These are phyloP conservation scores for Nasonovia ribisnigri DNA, from an alignment of 2,888 invertebrate species.

Conservation along the genomic window DNA sequence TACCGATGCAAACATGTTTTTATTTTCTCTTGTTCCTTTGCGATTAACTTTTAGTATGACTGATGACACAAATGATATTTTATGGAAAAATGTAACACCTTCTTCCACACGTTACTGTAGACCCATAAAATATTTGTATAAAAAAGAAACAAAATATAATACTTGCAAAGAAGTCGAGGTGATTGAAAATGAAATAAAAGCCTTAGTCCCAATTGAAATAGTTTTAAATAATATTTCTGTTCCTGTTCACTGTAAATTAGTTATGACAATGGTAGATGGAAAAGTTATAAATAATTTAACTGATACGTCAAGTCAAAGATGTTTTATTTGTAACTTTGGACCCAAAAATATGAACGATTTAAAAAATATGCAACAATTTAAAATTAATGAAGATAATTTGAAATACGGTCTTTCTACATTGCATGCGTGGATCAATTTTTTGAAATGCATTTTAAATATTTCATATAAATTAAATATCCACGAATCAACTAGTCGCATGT, in stretches of 20 bases:
- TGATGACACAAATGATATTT: conserved; percentile 23
- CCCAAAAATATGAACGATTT: conserved; percentile 17
- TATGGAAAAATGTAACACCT: conserved; percentile 22
- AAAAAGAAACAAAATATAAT: conserved; percentile 37
- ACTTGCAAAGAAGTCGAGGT: background rate
- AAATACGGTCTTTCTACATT: background rate
- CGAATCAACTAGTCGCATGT: background rate
- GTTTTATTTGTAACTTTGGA: conserved; percentile 22
- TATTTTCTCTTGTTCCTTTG: conserved; percentile 34
- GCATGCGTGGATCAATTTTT: background rate
- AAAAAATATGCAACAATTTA: conserved; percentile 11
- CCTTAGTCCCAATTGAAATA: background rate
- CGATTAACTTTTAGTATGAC: background rate
- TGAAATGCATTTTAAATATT: conserved; percentile 20
- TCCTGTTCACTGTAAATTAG: conserved; percentile 12
- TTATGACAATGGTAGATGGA: conserved; percentile 49
- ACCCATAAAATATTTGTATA: background rate
- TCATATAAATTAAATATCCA: conserved; percentile 28
- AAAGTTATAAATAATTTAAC: conserved; percentile 46
- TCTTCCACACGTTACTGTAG: conserved; percentile 14
- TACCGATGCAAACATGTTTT: conserved; percentile 44
- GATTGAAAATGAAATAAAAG: conserved; percentile 27
- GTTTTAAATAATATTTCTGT: conserved; percentile 21
- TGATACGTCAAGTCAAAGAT: conserved; percentile 9
- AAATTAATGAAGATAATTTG: background rate